A percentile compares a stretch with the other conserved stretches of the same genome.
These are phyloP conservation scores for Sinocyclocheilus maitianheensis DNA, from an alignment of 2,113 vertebrate species.

Conservation along the genomic window DNA sequence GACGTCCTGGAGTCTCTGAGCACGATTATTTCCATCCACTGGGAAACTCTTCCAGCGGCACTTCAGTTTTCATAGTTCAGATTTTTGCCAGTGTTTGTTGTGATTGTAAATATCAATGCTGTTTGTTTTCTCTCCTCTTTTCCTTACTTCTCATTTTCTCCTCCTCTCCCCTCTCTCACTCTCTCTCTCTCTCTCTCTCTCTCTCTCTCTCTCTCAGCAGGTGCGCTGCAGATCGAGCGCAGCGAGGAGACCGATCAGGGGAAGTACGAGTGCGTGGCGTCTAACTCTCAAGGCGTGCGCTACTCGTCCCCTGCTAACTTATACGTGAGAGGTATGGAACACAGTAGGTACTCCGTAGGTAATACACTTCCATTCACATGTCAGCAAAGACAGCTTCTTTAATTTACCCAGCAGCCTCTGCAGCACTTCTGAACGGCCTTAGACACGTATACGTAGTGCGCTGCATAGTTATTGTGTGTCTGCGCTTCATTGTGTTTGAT, in stretches of 20 bases:
- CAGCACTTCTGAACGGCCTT: background rate
- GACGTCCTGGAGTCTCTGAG: no score
- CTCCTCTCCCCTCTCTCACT: background rate
- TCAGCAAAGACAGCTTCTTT: background rate
- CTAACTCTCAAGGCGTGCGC: constrained; percentile 94
- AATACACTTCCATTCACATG: constrained; percentile 28
- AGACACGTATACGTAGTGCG: background rate
- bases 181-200: background rate
- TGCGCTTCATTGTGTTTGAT: no score
- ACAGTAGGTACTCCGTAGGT: constrained; percentile 54
- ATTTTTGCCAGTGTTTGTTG: no score
- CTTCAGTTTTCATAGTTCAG: no score
- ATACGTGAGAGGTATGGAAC: constrained; percentile 95
- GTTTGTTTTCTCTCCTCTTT: constrained; percentile 2
- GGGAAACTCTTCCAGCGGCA: no score
- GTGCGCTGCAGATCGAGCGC: constrained; percentile 96
- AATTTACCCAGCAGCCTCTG: constrained; percentile 26
- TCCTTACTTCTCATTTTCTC: background rate
- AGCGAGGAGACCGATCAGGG: constrained; percentile 98
- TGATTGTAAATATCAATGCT: background rate
- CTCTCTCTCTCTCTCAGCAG: constrained; percentile 71
- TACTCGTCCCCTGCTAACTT: constrained; percentile 98
- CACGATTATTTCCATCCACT: no score
- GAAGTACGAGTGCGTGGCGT: constrained; percentile 97
- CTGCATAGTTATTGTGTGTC: no score